A percentile compares a stretch with the other conserved stretches of the same genome.
These are phyloP conservation scores for Macrophya annulata DNA, from an alignment of 2,888 invertebrate genomes.

Conservation along the genomic window DNA sequence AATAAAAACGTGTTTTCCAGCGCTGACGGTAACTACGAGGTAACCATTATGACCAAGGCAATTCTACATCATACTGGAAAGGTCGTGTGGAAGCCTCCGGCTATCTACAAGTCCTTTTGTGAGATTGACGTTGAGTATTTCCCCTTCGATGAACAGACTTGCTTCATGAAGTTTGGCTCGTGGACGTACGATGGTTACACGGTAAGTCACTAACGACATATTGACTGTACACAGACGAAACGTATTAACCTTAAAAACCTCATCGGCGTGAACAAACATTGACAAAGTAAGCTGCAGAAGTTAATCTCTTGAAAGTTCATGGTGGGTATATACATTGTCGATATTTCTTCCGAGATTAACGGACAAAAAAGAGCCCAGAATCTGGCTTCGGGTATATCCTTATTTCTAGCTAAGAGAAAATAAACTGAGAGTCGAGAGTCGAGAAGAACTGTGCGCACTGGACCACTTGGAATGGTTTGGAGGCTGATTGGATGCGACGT, in stretches of 20 bases:
- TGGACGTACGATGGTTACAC: slow-evolving; percentile 98
- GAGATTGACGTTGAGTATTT: slow-evolving; percentile 97
- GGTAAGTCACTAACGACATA: slow-evolving; percentile 82
- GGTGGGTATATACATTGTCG: slow-evolving; percentile 24
- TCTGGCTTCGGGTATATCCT: background rate
- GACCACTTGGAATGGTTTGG: slow-evolving; percentile 32
- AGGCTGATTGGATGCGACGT: slow-evolving; percentile 46
- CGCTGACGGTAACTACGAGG: slow-evolving; percentile 98
- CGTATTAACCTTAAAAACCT: slow-evolving; percentile 6
- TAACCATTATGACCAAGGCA: slow-evolving; percentile 98
- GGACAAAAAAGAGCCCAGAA: background rate
- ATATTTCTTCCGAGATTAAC: slow-evolving; percentile 12
- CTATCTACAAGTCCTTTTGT: slow-evolving; percentile 98
- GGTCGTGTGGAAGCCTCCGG: slow-evolving; percentile 98
- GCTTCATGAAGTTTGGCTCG: slow-evolving; percentile 97
- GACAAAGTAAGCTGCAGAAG: slow-evolving; percentile 18
- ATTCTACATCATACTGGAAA: slow-evolving; percentile 96
- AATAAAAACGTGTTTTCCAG: slow-evolving; percentile 80
- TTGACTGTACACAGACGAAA: slow-evolving; percentile 1
- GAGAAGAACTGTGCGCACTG: slow-evolving; percentile 8
- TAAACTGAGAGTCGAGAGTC: background rate
- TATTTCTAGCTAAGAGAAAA: slow-evolving; percentile 6
- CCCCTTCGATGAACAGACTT: slow-evolving; percentile 96
- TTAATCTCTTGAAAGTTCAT: slow-evolving; percentile 34
- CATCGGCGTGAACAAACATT: slow-evolving; percentile 47